Evolutionary conservation across 1,140 invertebrate species (phyloP), one percentile per base, ranked within the genome.

Genomic region (Drosophila auraria): DNA sequence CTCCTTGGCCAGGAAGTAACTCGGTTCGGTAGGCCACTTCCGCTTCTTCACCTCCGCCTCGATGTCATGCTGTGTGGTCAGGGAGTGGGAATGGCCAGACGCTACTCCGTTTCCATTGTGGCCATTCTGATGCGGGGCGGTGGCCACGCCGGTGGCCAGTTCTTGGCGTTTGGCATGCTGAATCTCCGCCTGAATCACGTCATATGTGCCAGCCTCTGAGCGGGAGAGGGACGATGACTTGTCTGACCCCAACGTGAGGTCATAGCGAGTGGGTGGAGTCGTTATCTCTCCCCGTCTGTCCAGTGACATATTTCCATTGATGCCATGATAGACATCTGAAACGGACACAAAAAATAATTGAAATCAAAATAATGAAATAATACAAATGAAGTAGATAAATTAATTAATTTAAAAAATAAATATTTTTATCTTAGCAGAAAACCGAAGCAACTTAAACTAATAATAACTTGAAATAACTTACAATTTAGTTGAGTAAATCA

Each of bases 1-100:
- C 94, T 99, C 98, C 93, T 99, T 99, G 45, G 97, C 96, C 80
- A 99, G 97, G 91, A 97, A 99, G 93, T 98, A 99, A 15, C 96
- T 96, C 91, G 96, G 96, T 84, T 99, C 98, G 2, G 95, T 95
- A 15, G 96, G 95, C 93, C 95, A 95, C 75, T 95, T 94, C 93
- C 91, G 82, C 58, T 92, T 91, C 57, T 92, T 93, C 7, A 91
- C 74, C 61, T 92, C 91, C 1, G 76, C 74, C 54, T 92, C 91
- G 8, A 82, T 69, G 49, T 87, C 79, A 27, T 71, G 72, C 17
- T 75, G 56, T 8, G 63, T 78, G 40, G 47, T 51, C 42, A 59
- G 49, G 5, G 64, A 11, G 23, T 76, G 38, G 6, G 63, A 20
- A 33, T 72, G 38, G 1, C 64, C 82, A 15, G 33, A 11, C 6